Conservation (phyloP, 1,140 invertebrate species). For the Leptinotarsa texana region DNA sequence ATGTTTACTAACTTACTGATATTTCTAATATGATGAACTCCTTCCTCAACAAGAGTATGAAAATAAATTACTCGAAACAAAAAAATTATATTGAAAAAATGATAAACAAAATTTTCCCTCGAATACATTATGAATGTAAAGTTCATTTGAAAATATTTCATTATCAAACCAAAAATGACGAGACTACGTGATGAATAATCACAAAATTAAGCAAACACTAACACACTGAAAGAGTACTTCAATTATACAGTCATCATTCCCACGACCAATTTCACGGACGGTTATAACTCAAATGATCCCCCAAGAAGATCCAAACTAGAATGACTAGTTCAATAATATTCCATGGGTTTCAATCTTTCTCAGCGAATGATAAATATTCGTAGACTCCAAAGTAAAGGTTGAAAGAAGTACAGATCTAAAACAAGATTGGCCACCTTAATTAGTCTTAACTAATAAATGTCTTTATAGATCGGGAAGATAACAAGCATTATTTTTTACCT, state of each 20-base stretch:
- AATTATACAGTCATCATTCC: slow-evolving; percentile 3
- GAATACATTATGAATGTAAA: no score
- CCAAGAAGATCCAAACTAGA: background rate
- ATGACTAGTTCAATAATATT: slow-evolving; percentile 4
- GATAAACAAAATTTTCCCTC: no score
- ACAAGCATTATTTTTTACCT: slow-evolving; percentile 27
- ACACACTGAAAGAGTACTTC: background rate
- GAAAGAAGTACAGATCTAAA: slow-evolving; percentile 16
- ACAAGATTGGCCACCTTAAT: slow-evolving; percentile 25
- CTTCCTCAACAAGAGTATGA: no score
- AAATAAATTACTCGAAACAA: no score
- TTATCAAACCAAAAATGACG: no score
- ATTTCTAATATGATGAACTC: no score
- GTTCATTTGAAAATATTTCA: no score
- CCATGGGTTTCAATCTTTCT: background rate
- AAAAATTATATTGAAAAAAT: no score
- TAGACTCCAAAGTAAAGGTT: background rate
- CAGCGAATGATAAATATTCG: slow-evolving; percentile 2
- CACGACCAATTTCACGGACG: background rate
- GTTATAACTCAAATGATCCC: background rate
- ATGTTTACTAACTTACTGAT: no score
- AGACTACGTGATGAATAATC: no score
- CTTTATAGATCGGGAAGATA: slow-evolving; percentile 26
- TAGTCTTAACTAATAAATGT: slow-evolving; percentile 27
- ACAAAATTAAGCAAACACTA: background rate